phyloP scores from a whole-genome alignment of 64 coral and sea anemone species.

The Pachyseris speciosa region DNA sequence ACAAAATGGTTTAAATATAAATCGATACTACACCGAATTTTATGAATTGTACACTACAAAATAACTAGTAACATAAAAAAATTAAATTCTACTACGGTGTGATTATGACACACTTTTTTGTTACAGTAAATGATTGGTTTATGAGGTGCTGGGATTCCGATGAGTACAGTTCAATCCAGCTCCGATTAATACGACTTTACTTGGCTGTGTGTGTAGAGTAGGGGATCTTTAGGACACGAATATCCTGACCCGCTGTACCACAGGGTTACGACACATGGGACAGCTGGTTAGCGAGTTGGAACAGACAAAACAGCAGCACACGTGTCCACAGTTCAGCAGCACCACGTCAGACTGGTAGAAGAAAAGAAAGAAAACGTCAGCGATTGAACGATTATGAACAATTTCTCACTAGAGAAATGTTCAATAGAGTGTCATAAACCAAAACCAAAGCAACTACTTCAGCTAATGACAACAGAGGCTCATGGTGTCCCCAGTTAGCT shows the following conservation, averaged over 20 bases:
- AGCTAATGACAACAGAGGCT: no score
- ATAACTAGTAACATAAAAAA: no score
- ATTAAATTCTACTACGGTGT: no score
- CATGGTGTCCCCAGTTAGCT: no score
- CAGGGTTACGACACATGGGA: conserved; percentile 80
- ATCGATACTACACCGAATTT: not conserved
- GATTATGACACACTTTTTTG: not conserved
- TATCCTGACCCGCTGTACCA: conserved; percentile 75
- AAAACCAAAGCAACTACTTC: no score
- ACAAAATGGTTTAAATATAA: not conserved
- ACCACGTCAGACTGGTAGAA: conserved; percentile 84
- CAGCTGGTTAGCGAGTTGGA: conserved; percentile 51
- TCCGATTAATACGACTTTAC: not conserved
- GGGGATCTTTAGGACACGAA: conserved; percentile 26
- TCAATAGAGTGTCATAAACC: no score
- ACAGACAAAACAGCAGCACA: conserved; percentile 87
- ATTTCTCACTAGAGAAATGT: no score
- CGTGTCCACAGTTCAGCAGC: conserved; percentile 92
- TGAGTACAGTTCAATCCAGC: not conserved
- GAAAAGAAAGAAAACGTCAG: not conserved
- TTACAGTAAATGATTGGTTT: not conserved
- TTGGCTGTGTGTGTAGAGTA: not conserved
- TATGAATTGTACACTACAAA: no score
- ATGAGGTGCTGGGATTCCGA: not conserved
- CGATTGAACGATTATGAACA: no score